phyloP scores from a whole-genome alignment of 2,797 vertebrate species.

The Anabas testudineus region DNA sequence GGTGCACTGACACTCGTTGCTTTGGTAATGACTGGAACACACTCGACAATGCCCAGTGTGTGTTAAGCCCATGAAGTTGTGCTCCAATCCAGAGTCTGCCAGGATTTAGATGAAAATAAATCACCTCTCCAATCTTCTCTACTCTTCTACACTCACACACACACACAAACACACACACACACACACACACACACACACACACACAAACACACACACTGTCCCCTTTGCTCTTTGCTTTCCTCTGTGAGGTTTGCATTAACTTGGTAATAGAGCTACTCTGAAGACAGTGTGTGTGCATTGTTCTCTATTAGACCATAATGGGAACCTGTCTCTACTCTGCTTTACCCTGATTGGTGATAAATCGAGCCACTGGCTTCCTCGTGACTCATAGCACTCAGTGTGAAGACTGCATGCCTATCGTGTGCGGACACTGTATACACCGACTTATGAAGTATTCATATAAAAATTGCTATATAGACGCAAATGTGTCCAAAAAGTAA shows the following conservation, averaged over 20 bases:
- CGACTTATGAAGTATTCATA: not conserved
- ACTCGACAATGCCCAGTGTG: not conserved
- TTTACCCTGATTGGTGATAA: conserved; percentile 35
- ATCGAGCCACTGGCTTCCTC: conserved; percentile 23
- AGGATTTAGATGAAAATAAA: conserved; percentile 31
- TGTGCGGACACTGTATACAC: not conserved
- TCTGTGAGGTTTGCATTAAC: conserved; percentile 19
- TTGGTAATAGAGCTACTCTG: conserved; percentile 37
- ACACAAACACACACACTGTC: not conserved
- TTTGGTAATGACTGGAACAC: conserved; percentile 8
- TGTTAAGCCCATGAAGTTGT: conserved; percentile 10
- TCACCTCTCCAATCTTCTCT: conserved; percentile 18
- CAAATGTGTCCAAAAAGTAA: too few species aligned
- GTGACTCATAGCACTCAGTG: conserved; percentile 4
- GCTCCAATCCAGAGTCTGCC: conserved; percentile 26
- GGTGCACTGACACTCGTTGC: not conserved
- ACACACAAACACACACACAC: not conserved
- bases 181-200: not conserved
- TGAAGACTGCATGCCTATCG: not conserved
- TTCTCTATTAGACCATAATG: conserved; percentile 53
- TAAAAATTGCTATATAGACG: too few species aligned
- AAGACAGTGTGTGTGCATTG: conserved; percentile 3
- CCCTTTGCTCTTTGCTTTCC: not conserved
- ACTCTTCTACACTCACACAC: conserved; percentile 6
- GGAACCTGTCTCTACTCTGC: conserved; percentile 26